Percentiles rank a stretch among this genome's conserved stretches.
Evolutionary conservation across 2,888 invertebrate genomes (phyloP).

Genomic region (Drosophila aldrichi): DNA sequence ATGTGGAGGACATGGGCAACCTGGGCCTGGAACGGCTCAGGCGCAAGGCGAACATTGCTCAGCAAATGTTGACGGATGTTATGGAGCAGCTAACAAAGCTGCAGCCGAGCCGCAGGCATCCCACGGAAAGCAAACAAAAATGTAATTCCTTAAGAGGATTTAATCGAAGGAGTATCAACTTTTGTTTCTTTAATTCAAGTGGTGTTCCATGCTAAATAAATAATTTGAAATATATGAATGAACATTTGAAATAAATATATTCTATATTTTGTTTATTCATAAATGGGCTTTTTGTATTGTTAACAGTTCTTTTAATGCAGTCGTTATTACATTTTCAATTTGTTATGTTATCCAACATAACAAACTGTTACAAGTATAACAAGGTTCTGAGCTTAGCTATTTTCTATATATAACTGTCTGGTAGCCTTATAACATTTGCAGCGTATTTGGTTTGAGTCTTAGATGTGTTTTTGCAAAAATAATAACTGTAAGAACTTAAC

Average conservation of each 20-base stretch:
- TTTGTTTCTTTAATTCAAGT: neutral
- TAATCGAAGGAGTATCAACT: neutral
- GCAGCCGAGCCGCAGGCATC: conserved; percentile 11
- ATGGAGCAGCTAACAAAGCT: conserved; percentile 43
- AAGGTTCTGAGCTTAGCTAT: neutral
- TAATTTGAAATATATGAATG: neutral
- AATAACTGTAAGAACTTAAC: neutral
- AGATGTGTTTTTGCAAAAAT: neutral
- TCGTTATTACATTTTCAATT: fast-evolving
- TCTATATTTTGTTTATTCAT: too few relatives aligned
- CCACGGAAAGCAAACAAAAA: neutral
- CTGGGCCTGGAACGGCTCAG: conserved; percentile 46
- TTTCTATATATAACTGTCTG: neutral
- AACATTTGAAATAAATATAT: neutral
- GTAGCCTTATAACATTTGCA: too few relatives aligned
- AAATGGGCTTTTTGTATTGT: too few relatives aligned
- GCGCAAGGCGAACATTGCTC: conserved; percentile 52
- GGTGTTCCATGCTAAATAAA: neutral
- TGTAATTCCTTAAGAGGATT: neutral
- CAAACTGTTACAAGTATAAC: neutral
- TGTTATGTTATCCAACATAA: neutral
- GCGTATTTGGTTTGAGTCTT: neutral
- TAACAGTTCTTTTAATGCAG: neutral
- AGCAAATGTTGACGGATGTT: conserved; percentile 57
- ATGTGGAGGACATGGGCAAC: conserved; percentile 62